Base-by-base conservation (phyloP, 2,113 vertebrate species). In the Ochotona curzoniae region DNA sequence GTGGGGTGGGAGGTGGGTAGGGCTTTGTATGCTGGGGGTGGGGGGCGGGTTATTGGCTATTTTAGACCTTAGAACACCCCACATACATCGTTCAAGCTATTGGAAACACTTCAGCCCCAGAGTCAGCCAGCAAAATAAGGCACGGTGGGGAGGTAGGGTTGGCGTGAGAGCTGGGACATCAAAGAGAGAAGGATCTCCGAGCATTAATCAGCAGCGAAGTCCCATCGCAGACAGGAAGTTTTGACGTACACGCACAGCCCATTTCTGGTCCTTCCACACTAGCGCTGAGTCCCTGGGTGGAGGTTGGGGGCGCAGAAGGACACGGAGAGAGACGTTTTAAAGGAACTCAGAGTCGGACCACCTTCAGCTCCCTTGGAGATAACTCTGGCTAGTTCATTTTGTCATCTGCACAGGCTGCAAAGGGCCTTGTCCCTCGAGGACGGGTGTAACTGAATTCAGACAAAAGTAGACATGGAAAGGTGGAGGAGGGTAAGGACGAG, bases 151-250 rank as follows among this genome's bases (percentile, higher is more conserved):
- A 71, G 49, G 86, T 80, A 78, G 82, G 54, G 54, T 12, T 57
- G 54, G 54, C 14, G 54, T 57, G 54, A 18, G 54, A 57, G 54
- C 67, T 12, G 35, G 76, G 64, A 89, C 51, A 35, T 84, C 93
- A 88, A 64, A 64, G 13, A 13, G 23, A 82, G 38, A 54, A 73
- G 84, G 32, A 38, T 93, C 78, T 90, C 78, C 1, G 60, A 79
- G 63, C 76, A 70, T 71, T 64, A 67, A 67, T 26, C 30, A 26
- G 76, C 87, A 61, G 91, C 63, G 44, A 86, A 84, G 81, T 88
- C 84, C 76, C 87, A 7, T 21, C 60, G 30, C 87, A 86, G 7
- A 76, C 88, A 90, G 94, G 89, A 93, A 97, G 87, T 96, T 94
- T 81, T 61, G 80, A 51, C 78, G 84, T 71, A 54, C 83, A 82